Evolutionary conservation across 2,113 vertebrate genomes (phyloP), one percentile per base, ranked within the genome.

Genomic region (Cyanoramphus novaezelandiae): DNA sequence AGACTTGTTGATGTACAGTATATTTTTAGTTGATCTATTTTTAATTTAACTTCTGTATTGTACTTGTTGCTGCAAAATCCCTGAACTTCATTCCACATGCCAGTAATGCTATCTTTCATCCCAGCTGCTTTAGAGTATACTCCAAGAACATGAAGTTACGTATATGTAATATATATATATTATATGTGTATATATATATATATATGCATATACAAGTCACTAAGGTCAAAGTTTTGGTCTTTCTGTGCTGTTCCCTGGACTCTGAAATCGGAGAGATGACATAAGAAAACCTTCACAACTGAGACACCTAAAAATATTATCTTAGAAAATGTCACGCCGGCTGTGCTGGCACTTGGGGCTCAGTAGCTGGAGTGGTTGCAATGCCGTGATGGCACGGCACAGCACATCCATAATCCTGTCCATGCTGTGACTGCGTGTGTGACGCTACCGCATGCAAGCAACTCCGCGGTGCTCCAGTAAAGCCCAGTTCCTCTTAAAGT

Each of bases 341-440:
- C 69, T 24, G 44, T 0, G 5, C 29, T 28, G 39, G 57, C 43
- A 7, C 14, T 2, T 13, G 1, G 44, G 37, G 25, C 39, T 68
- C 3, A 0, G 57, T 1, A n/a, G 33, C 49, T 28, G 82, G n/a
- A 52, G 39, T 4, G 2, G 57, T 3, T 46, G 57, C 35, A 49
- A 21, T 1, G 28, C 57, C 9, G 8, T 59, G 57, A 59, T 59
- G 57, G n/a, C 33, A 31, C 0, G 6, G 27, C n/a, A n/a, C 4
- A 4, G 72, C 43, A 35, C 33, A 31, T 21, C n/a, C 4, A 0
- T 11, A 13, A 17, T 47, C 20, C 27, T 1, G 0, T 9, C 65
- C 6, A 0, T 17, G 29, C 63, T 21, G 2, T 15, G 44, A 33
- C 39, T n/a, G 18, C 0, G 0, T 49, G 41, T 1, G 3, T 21